A percentile compares a stretch with the other conserved stretches of the same genome.
Conservation (phyloP, 2,113 vertebrate genomes). For the Phalacrocorax aristotelis region DNA sequence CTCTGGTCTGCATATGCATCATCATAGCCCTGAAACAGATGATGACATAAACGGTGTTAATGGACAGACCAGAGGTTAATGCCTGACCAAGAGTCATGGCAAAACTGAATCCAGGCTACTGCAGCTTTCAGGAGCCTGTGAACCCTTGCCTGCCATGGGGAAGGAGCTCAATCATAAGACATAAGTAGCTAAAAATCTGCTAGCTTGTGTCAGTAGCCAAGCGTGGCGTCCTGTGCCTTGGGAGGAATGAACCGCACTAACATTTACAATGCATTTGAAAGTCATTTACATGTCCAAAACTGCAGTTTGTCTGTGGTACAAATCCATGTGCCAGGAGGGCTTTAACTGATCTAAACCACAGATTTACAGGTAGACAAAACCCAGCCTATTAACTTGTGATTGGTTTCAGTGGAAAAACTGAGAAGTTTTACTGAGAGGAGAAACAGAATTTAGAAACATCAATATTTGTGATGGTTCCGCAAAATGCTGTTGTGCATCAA, state of each 20-base stretch:
- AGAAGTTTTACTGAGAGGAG: background rate
- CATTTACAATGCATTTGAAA: background rate
- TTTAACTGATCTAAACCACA: background rate
- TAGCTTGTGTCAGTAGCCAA: too few species aligned
- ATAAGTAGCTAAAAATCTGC: background rate
- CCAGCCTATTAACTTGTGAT: background rate
- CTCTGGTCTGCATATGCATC: constrained; percentile 87
- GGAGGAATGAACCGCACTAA: rapidly evolving
- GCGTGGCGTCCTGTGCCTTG: background rate
- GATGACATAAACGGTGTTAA: background rate
- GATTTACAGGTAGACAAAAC: background rate
- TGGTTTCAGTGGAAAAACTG: background rate
- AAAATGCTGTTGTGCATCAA: background rate
- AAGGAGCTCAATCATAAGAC: background rate
- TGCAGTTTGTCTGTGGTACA: background rate
- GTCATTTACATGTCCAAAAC: background rate
- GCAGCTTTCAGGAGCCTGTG: background rate
- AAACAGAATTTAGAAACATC: background rate
- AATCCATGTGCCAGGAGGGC: background rate
- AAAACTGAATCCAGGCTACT: background rate
- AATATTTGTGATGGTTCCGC: background rate
- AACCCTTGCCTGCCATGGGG: background rate
- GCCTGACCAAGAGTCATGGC: background rate
- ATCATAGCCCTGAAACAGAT: constrained; percentile 83
- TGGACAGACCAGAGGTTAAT: background rate